Conservation (phyloP, 2,888 invertebrate genomes). For the Drosophila quasianomalipes region DNA sequence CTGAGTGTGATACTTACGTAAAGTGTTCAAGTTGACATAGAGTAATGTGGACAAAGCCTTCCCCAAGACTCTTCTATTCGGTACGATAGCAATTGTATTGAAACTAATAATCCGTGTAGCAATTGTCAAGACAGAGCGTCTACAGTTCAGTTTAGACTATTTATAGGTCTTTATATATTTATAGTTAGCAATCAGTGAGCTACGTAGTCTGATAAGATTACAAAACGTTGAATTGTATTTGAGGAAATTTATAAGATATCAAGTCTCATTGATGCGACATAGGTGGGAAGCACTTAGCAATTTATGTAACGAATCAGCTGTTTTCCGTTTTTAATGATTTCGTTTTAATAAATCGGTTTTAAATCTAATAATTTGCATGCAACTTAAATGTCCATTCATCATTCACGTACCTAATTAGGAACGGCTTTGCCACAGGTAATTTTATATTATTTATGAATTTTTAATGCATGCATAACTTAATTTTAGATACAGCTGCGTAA, state of each 20-base stretch:
- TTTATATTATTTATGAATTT: constrained; percentile 59
- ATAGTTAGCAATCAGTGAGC: constrained; percentile 65
- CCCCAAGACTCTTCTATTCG: constrained; percentile 9
- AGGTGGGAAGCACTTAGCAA: constrained; percentile 5
- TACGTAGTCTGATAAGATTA: constrained; percentile 64
- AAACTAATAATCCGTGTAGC: background rate
- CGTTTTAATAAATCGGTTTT: constrained; percentile 62
- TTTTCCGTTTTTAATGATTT: constrained; percentile 1
- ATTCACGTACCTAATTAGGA: constrained; percentile 49
- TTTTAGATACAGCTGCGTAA: constrained; percentile 23
- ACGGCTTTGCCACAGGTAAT: constrained; percentile 26
- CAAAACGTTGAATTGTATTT: constrained; percentile 42
- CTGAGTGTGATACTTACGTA: constrained; percentile 13
- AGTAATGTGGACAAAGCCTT: constrained; percentile 17
- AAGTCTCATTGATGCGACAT: constrained; percentile 8
- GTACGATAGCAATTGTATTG: constrained; percentile 6
- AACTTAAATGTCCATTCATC: constrained; percentile 72
- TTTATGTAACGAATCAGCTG: constrained; percentile 8
- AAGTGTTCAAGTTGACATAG: constrained; percentile 7
- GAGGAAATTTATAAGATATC: constrained; percentile 43
- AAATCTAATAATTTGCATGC: constrained; percentile 73
- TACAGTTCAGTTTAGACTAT: constrained; percentile 48
- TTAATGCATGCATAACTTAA: constrained; percentile 46
- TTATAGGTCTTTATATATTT: constrained; percentile 71
- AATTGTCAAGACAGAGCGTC: constrained; percentile 40